Evolutionary conservation across 2,797 vertebrate genomes (phyloP), one percentile per base, ranked within the genome.

Genomic region (Prionace glauca): DNA sequence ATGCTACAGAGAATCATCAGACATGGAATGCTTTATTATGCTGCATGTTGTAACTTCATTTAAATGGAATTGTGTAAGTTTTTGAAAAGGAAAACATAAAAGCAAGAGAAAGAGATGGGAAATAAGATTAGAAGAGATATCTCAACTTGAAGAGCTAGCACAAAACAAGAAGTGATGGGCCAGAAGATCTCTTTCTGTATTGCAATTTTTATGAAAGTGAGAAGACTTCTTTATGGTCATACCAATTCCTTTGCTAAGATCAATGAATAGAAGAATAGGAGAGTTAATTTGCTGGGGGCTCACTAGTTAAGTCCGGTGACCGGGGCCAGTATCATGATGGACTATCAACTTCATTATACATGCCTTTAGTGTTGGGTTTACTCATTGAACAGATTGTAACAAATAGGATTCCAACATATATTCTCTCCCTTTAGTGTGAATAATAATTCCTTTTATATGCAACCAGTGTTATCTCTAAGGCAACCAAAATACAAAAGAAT

Each of bases 51-150:
- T 84, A 45, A 84, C 41, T 22, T 84, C 9, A 92, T 92, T 92
- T 69, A 69, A 69, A 69, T 29, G 22, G 22, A 92, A 92, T 69
- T 92, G 90, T 41, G 41, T 92, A 69, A 4, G 5, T 41, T 22
- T 62, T 90, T 90, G 60, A 90, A 92, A 92, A 69, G 16, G 62
- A 91, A 32, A n/a, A 62, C 32, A 67, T 92, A 92, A 69, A 69
- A 3, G 65, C 36, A 69, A 69, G 22, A 65, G 36, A 92, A 92
- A 92, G 81, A 45, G 7, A n/a, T 20, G 60, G 8, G 36, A 65
- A 67, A 90, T 60, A 7, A 8, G 62, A 36, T 67, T 92, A 9
- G n/a, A 69, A 14, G 22, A 9, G 32, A 36, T 67, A 67, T 14
- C 32, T 92, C 20, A 36, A 67, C 2, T 41, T 92, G 32, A 67